Percentiles rank a stretch among this genome's conserved stretches.
These are phyloP conservation scores for Drosophila neutralis DNA, from an alignment of 2,888 invertebrate species.

Conservation along the genomic window DNA sequence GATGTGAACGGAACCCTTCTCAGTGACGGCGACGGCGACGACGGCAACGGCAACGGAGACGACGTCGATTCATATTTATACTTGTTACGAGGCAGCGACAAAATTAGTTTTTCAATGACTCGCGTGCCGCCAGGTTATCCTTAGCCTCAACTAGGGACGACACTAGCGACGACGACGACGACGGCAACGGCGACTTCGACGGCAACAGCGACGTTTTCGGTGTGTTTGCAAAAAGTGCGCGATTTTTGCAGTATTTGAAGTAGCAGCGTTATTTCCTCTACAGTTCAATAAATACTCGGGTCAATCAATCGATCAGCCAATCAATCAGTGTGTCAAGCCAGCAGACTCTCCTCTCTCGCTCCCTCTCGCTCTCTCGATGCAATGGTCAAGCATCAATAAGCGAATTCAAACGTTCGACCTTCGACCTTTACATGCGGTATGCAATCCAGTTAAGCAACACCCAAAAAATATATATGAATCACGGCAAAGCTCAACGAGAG, in stretches of 20 bases:
- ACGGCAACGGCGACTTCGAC: background rate
- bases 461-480: background rate
- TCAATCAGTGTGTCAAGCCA: background rate
- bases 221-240: background rate
- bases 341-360: background rate
- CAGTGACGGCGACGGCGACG: slow-evolving; percentile 61
- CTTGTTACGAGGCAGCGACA: slow-evolving; percentile 77
- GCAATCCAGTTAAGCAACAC: background rate
- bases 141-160: slow-evolving; percentile 34
- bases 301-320: background rate
- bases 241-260: background rate
- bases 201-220: background rate
- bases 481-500: background rate
- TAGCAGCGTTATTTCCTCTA: background rate
- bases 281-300: background rate
- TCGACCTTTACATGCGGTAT: background rate
- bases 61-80: slow-evolving; percentile 81
- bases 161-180: slow-evolving; percentile 1
- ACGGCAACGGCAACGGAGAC: background rate
- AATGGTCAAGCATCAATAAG: background rate
- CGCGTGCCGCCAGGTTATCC: slow-evolving; percentile 79
- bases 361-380: background rate
- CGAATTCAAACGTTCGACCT: background rate
- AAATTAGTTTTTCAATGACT: slow-evolving; percentile 84
- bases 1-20: slow-evolving; percentile 62